A percentile compares a stretch with the other conserved stretches of the same genome.
These are phyloP conservation scores for Electrona antarctica DNA, from an alignment of 2,113 vertebrate species.

Conservation along the genomic window DNA sequence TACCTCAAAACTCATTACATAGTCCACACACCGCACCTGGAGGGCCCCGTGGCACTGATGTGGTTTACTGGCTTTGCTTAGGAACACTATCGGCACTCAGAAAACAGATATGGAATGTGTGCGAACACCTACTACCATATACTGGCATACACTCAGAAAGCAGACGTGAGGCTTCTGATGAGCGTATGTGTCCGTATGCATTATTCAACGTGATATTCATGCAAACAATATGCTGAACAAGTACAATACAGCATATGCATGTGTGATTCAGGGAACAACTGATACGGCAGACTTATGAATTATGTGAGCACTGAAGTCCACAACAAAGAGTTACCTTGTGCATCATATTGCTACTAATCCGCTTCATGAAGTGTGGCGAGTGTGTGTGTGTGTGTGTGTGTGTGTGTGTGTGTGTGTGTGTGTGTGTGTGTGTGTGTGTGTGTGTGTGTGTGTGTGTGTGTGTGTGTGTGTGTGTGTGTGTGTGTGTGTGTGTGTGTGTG, in stretches of 20 bases:
- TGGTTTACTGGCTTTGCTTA: slow-evolving; percentile 56
- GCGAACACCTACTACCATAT: not conserved
- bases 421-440: not conserved
- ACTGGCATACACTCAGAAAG: not conserved
- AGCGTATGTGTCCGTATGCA: not conserved
- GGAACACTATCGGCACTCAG: not conserved
- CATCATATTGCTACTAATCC: too few relatives aligned
- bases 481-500: not conserved
- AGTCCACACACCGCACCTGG: slow-evolving; percentile 72
- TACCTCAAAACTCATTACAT: slow-evolving; percentile 69
- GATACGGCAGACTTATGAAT: not conserved
- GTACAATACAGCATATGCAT: not conserved
- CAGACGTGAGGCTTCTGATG: not conserved
- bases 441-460: not conserved
- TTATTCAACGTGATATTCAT: not conserved
- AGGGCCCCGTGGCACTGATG: slow-evolving; percentile 55
- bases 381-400: slow-evolving; percentile 32
- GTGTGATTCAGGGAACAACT: slow-evolving; percentile 23
- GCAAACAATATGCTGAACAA: not conserved
- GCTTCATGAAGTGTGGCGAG: slow-evolving; percentile 6
- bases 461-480: slow-evolving; percentile 1
- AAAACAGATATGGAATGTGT: too few relatives aligned
- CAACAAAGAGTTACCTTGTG: too few relatives aligned
- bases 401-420: slow-evolving; percentile 3
- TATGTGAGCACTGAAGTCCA: slow-evolving; percentile 7